Conservation (phyloP, 2,888 invertebrate genomes). For the Leuctra nigra region DNA sequence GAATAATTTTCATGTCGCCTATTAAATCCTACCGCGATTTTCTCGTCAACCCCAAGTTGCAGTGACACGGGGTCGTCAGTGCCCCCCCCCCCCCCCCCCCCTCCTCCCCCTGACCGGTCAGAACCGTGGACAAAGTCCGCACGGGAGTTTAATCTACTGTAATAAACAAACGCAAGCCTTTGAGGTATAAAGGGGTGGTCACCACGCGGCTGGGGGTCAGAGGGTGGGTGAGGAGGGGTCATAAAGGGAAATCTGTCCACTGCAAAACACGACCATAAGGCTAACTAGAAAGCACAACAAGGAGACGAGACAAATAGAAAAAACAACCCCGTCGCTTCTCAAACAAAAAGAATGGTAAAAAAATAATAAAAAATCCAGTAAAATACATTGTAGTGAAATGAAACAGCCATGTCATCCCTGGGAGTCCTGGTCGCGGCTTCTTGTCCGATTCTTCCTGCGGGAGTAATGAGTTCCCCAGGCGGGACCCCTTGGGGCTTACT, state of each 20-base stretch:
- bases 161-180: slow-evolving; percentile 9
- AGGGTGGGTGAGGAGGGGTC: background rate
- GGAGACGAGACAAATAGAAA: background rate
- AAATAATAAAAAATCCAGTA: background rate
- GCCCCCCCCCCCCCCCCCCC: too few species aligned
- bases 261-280: background rate
- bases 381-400: too few species aligned
- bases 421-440: background rate
- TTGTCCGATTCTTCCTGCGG: background rate
- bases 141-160: background rate
- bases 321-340: background rate
- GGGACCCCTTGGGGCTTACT: background rate
- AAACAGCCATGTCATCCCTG: too few species aligned
- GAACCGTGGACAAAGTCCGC: background rate
- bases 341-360: background rate
- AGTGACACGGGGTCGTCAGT: too few species aligned
- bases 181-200: background rate
- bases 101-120: too few species aligned
- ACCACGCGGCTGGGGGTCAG: background rate
- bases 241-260: slow-evolving; percentile 10
- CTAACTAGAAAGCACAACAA: background rate
- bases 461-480: background rate
- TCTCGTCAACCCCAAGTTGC: too few species aligned
- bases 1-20: too few species aligned
- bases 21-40: too few species aligned